These are phyloP conservation scores for Drosophila paramelanica DNA, from an alignment of 2,888 invertebrate species.

Conservation along the genomic window DNA sequence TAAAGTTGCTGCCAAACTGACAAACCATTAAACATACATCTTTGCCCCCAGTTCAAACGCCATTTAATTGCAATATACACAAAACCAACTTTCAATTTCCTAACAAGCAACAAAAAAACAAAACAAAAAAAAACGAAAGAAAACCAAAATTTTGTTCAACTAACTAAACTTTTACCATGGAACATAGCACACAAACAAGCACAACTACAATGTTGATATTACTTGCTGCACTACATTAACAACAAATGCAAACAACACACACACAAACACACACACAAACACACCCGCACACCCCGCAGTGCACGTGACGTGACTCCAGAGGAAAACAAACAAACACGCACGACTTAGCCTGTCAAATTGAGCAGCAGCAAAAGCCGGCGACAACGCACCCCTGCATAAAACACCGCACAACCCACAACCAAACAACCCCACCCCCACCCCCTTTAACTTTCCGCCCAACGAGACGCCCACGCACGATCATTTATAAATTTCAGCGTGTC, in stretches of 20 bases:
- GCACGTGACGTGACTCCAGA: conserved; percentile 42
- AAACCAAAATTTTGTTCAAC: conserved; percentile 14
- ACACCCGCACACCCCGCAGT: conserved; percentile 2
- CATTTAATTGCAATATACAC: conserved; percentile 33
- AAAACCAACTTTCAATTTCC: conserved; percentile 45
- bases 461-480: conserved; percentile 51
- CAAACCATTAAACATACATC: not conserved
- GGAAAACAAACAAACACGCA: conserved; percentile 58
- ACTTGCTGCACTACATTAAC: conserved; percentile 60
- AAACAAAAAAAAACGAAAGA: conserved; percentile 21
- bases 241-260: conserved; percentile 54
- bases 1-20: not conserved
- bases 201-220: conserved; percentile 53
- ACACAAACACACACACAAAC: conserved; percentile 11
- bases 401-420: not conserved
- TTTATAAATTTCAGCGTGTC: conserved; percentile 72
- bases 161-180: conserved; percentile 31
- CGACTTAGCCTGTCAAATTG: conserved; percentile 57
- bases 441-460: not conserved
- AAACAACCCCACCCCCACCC: not conserved
- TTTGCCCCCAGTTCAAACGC: conserved; percentile 23
- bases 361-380: conserved; percentile 6
- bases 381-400: conserved; percentile 5
- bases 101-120: conserved; percentile 34
- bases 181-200: conserved; percentile 19